A percentile compares a stretch with the other conserved stretches of the same genome.
Evolutionary conservation across 1,140 invertebrate species (phyloP).

Genomic region (Maniola jurtina): DNA sequence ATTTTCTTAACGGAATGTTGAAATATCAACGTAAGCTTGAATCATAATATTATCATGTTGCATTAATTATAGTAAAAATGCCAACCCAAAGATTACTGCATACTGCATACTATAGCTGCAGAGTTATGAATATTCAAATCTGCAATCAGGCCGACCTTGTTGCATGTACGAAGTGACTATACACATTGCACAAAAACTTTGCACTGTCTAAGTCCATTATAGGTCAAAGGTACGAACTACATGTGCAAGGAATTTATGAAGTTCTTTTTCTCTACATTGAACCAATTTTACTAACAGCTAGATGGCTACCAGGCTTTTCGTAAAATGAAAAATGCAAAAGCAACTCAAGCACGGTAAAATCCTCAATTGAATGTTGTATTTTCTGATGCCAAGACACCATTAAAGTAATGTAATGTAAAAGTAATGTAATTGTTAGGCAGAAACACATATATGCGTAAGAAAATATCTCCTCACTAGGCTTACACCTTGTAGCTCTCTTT

Average conservation of each 20-base stretch:
- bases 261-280: no score
- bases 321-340: no score
- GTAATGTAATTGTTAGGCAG: no score
- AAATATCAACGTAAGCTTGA: not conserved
- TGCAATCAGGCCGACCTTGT: conserved; percentile 14
- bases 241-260: not conserved
- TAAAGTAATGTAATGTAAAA: no score
- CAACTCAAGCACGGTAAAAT: no score
- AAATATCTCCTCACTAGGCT: no score
- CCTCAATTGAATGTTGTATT: no score
- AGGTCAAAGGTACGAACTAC: not conserved
- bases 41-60: not conserved
- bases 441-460: no score
- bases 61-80: conserved; percentile 7
- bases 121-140: conserved; percentile 11
- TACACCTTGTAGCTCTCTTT: no score
- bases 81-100: conserved; percentile 2
- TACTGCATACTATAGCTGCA: conserved; percentile 10
- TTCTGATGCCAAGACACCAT: no score
- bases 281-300: no score
- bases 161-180: conserved; percentile 10
- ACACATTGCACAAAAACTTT: conserved; percentile 3
- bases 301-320: no score
- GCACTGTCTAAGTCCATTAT: not conserved
- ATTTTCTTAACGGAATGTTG: not conserved